Conservation (phyloP, 2,113 vertebrate genomes). For the Hydropotes inermis region DNA sequence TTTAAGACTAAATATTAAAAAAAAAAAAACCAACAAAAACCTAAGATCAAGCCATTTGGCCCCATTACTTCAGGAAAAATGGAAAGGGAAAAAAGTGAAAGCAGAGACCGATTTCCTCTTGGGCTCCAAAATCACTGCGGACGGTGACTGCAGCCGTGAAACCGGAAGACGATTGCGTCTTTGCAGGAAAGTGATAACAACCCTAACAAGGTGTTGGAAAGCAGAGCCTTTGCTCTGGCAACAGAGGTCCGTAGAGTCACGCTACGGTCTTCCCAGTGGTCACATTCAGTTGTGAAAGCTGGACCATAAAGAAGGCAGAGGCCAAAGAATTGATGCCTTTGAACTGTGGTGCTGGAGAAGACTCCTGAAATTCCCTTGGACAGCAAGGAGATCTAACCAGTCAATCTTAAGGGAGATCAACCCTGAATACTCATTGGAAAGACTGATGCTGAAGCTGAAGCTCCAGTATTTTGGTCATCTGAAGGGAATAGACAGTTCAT, state of each 20-base stretch:
- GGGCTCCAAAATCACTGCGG: background rate
- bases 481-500: background rate
- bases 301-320: background rate
- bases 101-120: background rate
- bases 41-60: background rate
- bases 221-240: background rate
- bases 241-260: fast-evolving
- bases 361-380: background rate
- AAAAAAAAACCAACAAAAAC: too few species aligned
- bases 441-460: background rate
- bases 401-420: background rate
- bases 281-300: background rate
- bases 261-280: background rate
- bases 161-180: fast-evolving
- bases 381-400: background rate
- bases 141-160: background rate
- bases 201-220: background rate
- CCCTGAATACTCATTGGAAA: background rate
- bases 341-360: background rate
- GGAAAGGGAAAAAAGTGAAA: background rate
- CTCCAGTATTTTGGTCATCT: background rate
- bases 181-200: fast-evolving
- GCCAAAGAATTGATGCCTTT: background rate
- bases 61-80: background rate
- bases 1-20: too few species aligned